Conservation (phyloP, 2,113 vertebrate genomes). For the Macquaria ambigua region DNA sequence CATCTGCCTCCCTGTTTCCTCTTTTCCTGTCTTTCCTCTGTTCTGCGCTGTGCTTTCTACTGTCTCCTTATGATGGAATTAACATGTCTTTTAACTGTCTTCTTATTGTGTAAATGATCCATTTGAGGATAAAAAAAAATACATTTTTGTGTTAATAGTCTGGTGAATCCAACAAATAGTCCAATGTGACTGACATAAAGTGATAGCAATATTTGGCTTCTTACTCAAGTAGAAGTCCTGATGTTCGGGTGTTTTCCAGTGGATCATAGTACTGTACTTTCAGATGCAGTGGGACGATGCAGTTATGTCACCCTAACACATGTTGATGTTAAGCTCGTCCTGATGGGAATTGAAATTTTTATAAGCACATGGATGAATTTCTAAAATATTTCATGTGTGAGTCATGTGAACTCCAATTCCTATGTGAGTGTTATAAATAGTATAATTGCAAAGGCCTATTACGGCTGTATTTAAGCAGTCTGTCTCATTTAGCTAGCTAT, state of each 20-base stretch:
- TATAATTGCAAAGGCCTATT: not conserved
- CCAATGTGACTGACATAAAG: not conserved
- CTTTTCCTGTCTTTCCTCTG: conserved; percentile 43
- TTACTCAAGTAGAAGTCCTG: not conserved
- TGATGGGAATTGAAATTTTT: conserved; percentile 44
- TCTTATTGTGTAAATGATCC: not conserved
- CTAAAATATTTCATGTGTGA: not conserved
- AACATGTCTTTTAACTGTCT: conserved; percentile 36
- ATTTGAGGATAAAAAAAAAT: not conserved
- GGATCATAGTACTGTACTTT: conserved; percentile 2
- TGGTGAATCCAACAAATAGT: conserved; percentile 1
- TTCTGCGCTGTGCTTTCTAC: conserved; percentile 37
- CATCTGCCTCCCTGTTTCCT: conserved; percentile 43
- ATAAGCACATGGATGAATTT: conserved; percentile 27
- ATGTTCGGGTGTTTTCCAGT: conserved; percentile 14
- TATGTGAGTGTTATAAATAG: not conserved
- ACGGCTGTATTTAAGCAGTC: conserved; percentile 15
- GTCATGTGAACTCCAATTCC: conserved; percentile 47
- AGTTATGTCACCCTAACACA: not conserved
- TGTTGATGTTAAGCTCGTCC: not conserved
- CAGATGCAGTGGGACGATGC: not conserved
- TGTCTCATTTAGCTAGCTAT: conserved; percentile 12
- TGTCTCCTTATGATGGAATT: conserved; percentile 50
- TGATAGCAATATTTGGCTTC: conserved; percentile 7
- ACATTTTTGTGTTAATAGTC: not conserved